Evolutionary conservation across 2,797 vertebrate species (phyloP).

Genomic region (Schizopygopsis malacanthus): DNA sequence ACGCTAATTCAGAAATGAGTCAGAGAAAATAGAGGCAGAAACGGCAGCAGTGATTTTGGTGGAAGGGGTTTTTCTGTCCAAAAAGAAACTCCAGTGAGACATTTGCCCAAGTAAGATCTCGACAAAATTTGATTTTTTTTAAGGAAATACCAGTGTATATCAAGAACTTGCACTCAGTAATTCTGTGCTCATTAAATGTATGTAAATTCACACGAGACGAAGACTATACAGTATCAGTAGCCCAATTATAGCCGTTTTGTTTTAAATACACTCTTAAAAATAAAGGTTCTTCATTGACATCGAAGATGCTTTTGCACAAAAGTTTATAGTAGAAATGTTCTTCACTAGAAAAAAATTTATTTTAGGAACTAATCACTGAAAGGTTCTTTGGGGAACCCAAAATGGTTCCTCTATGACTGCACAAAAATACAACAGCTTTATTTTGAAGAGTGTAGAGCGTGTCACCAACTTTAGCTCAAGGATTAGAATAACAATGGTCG

Average conservation of each 20-base stretch:
- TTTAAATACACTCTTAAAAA: background rate
- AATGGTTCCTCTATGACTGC: background rate
- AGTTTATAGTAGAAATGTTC: background rate
- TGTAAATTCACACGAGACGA: background rate
- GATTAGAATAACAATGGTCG: background rate
- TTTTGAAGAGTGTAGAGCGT: background rate
- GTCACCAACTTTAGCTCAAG: background rate
- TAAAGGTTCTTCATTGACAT: background rate
- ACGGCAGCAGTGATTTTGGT: background rate
- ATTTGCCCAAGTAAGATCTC: background rate
- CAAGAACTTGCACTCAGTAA: background rate
- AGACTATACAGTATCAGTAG: background rate
- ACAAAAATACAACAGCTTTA: no score
- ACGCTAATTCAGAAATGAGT: conserved; percentile 23
- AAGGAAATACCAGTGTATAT: background rate
- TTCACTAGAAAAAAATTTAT: no score
- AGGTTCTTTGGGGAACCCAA: background rate
- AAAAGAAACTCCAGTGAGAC: background rate
- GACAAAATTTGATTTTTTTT: background rate
- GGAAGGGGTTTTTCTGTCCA: background rate
- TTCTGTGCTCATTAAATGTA: background rate
- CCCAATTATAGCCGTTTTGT: no score
- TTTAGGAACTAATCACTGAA: background rate
- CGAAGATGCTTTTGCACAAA: background rate
- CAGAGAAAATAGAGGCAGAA: background rate